Percentiles rank a stretch among this genome's conserved stretches.
Evolutionary conservation across 2,888 invertebrate genomes (phyloP).

Genomic region (Coecobrya sp.): DNA sequence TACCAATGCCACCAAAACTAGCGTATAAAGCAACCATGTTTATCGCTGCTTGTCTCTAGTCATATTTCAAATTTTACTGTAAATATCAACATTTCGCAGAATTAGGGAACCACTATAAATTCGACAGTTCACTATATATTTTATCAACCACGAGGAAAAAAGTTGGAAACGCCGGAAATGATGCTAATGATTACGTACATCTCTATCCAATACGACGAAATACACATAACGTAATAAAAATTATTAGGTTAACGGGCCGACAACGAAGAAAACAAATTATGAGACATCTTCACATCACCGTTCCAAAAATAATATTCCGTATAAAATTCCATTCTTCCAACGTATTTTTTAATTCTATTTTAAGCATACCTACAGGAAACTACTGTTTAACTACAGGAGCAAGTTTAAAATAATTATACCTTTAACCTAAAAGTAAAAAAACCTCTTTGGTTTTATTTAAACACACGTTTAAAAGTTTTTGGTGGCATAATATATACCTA

Average conservation of each 20-base stretch:
- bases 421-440: not conserved
- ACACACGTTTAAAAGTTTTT: not conserved
- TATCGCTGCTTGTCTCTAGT: no score
- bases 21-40: no score
- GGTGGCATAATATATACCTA: not conserved
- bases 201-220: not conserved
- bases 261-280: not conserved
- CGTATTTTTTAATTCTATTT: not conserved
- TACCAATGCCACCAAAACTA: no score
- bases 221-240: not conserved
- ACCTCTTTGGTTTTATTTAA: not conserved
- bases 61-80: no score
- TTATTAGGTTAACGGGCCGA: slow-evolving; percentile 30
- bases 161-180: slow-evolving; percentile 54
- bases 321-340: not conserved
- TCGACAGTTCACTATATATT: not conserved
- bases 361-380: not conserved
- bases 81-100: no score
- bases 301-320: slow-evolving; percentile 5
- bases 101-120: no score
- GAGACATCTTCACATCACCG: not conserved
- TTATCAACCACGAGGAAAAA: slow-evolving; percentile 31
- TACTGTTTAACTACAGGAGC: not conserved
- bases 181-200: slow-evolving; percentile 5
- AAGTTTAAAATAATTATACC: not conserved